Evolutionary conservation across 2,888 invertebrate genomes (phyloP).

Genomic region (Brassicogethes aeneus): DNA sequence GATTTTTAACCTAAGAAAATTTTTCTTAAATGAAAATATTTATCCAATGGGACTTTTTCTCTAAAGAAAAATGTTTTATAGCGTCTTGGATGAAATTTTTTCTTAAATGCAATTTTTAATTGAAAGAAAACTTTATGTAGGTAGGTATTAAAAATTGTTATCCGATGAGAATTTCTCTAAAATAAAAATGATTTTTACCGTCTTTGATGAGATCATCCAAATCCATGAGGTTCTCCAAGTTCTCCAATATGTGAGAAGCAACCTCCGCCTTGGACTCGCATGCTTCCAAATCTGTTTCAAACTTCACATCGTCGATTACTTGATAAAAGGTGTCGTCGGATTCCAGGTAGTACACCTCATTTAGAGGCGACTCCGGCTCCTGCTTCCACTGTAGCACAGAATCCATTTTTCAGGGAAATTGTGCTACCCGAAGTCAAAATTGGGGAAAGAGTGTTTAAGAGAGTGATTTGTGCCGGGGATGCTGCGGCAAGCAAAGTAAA

Average conservation of each 20-base stretch:
- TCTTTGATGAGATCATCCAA: conserved; percentile 60
- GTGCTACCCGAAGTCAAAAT: conserved; percentile 15
- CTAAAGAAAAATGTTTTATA: too few species aligned
- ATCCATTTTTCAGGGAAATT: conserved; percentile 26
- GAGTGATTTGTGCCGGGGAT: conserved; percentile 44
- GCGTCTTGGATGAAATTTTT: too few species aligned
- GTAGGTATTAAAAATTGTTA: too few species aligned
- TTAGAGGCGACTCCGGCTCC: conserved; percentile 46
- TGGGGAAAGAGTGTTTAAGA: conserved; percentile 31
- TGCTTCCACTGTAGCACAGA: conserved; percentile 41
- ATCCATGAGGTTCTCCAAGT: conserved; percentile 40
- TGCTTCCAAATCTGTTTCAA: conserved; percentile 24
- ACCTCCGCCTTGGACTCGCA: conserved; percentile 46
- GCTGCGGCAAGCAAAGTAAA: conserved; percentile 55
- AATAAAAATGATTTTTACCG: too few species aligned
- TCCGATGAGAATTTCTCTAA: too few species aligned
- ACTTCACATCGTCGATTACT: conserved; percentile 31
- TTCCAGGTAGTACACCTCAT: conserved; percentile 16
- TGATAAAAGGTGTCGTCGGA: conserved; percentile 33
- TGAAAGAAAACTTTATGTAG: too few species aligned
- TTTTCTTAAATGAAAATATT: too few species aligned
- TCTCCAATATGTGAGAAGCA: conserved; percentile 56
- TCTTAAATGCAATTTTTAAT: too few species aligned
- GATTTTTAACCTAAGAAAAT: too few species aligned
- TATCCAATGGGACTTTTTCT: too few species aligned